A percentile compares a stretch with the other conserved stretches of the same genome.
phyloP scores from a whole-genome alignment of 2,113 vertebrate genomes.

The Dendropsophus ebraccatus region DNA sequence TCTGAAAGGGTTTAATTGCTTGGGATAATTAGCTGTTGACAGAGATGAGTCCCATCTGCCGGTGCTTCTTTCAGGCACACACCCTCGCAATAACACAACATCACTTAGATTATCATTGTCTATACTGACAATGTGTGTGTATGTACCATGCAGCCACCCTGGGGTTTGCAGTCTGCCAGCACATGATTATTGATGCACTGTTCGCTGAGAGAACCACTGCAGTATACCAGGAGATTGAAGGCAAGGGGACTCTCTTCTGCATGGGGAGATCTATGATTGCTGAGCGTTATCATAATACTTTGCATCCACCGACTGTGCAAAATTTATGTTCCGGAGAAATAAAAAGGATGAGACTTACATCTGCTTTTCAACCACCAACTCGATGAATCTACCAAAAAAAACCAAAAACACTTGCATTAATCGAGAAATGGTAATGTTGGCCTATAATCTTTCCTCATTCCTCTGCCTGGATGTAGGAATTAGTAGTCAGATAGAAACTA shows the following conservation, averaged over 20 bases:
- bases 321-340: background rate
- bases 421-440: too few species aligned
- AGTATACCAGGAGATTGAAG: background rate
- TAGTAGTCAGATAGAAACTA: too few species aligned
- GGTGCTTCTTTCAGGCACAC: background rate
- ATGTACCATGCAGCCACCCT: background rate
- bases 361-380: background rate
- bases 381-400: background rate
- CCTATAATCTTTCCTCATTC: too few species aligned
- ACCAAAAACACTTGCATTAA: too few species aligned
- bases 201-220: conserved; percentile 5
- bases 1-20: conserved; percentile 48
- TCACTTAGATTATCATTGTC: conserved; percentile 24
- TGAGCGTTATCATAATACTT: conserved; percentile 18
- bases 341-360: background rate
- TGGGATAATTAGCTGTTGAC: conserved; percentile 50
- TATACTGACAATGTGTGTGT: conserved; percentile 30
- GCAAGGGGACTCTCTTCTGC: background rate
- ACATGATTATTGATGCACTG: conserved; percentile 22
- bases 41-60: conserved; percentile 44
- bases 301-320: background rate
- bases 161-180: background rate
- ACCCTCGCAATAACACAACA: conserved; percentile 44
- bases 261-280: background rate
- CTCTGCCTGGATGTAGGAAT: too few species aligned